Percentiles rank a stretch among this genome's conserved stretches.
Evolutionary conservation across 2,113 vertebrate species (phyloP).

Genomic region (Psittacara wagleri): DNA sequence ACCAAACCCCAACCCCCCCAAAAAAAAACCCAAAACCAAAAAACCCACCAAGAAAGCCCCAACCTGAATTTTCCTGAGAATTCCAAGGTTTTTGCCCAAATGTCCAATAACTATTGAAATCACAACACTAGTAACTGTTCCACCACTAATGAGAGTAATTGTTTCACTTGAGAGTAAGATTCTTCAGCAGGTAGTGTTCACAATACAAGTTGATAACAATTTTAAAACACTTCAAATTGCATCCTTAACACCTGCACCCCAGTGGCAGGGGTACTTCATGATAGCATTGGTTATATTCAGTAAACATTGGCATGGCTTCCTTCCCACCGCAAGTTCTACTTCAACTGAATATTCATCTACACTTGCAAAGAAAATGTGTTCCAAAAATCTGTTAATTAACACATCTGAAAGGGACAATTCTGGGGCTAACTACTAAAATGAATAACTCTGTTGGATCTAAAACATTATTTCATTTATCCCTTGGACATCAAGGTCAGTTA

Average conservation of each 20-base stretch:
- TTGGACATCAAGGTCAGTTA: background rate
- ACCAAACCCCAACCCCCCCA: fast-evolving
- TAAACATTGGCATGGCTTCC: background rate
- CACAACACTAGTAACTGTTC: background rate
- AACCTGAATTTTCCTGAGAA: background rate
- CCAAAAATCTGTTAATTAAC: background rate
- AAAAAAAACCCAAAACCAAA: background rate
- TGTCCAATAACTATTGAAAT: background rate
- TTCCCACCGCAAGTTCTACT: background rate
- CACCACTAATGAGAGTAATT: background rate
- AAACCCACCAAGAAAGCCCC: fast-evolving
- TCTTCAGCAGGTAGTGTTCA: background rate
- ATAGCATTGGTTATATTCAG: background rate
- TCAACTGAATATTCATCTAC: background rate
- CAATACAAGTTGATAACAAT: background rate
- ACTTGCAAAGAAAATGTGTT: background rate
- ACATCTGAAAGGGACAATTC: background rate
- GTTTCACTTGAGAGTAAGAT: background rate
- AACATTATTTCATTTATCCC: background rate
- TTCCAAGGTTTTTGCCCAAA: background rate
- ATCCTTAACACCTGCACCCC: background rate
- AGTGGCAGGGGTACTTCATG: background rate
- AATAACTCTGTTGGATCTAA: background rate
- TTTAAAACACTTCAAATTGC: background rate
- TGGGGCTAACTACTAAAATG: background rate